These are phyloP conservation scores for Falcaria lacertinaria DNA, from an alignment of 2,888 invertebrate species.

Conservation along the genomic window DNA sequence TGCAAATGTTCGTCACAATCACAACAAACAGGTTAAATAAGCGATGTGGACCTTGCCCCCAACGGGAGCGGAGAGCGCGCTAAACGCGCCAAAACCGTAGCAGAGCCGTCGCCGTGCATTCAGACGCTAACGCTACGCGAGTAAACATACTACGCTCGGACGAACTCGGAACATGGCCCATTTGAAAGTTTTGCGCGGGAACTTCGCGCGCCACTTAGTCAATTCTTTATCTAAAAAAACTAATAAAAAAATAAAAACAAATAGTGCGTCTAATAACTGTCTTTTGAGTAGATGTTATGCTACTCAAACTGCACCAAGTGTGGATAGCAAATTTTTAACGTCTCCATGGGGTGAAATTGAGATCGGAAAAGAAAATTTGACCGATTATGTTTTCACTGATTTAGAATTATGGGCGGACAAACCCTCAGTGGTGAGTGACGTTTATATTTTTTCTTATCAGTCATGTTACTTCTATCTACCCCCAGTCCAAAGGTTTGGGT, in stretches of 20 bases:
- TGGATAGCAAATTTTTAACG: conserved; percentile 49
- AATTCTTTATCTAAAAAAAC: conserved; percentile 37
- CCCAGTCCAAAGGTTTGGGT: too few relatives aligned
- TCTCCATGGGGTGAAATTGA: conserved; percentile 74
- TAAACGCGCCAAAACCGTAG: conserved; percentile 63
- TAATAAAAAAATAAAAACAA: conserved; percentile 36
- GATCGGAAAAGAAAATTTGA: conserved; percentile 77
- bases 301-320: conserved; percentile 51
- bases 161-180: conserved; percentile 55
- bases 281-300: conserved; percentile 43
- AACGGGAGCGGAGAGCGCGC: conserved; percentile 42
- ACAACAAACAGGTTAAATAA: conserved; percentile 41
- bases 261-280: conserved; percentile 22
- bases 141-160: conserved; percentile 40
- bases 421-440: conserved; percentile 82
- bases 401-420: conserved; percentile 77
- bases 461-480: too few relatives aligned
- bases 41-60: conserved; percentile 64
- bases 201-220: conserved; percentile 56
- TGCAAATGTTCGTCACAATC: conserved; percentile 32
- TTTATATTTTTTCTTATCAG: too few relatives aligned
- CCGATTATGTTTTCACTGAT: conserved; percentile 80
- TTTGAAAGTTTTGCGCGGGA: conserved; percentile 71
- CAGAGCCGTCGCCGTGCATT: conserved; percentile 40
- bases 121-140: conserved; percentile 44